A percentile compares a stretch with the other conserved stretches of the same genome.
Conservation (phyloP, 2,113 vertebrate genomes). For the Nestor notabilis region DNA sequence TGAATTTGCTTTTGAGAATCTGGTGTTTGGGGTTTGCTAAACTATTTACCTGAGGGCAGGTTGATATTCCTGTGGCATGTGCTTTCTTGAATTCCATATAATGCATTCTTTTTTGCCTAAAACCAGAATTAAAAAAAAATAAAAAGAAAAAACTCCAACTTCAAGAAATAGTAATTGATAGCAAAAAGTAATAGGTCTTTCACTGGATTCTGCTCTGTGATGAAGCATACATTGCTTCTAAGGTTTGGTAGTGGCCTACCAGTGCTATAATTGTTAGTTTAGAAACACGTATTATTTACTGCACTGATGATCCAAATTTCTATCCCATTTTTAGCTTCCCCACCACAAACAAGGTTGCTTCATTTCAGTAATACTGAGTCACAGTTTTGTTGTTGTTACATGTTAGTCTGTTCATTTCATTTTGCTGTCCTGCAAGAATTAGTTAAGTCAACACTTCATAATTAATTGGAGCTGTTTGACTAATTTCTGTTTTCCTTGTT, state of each 20-base stretch:
- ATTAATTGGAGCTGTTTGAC: neutral
- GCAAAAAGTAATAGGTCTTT: neutral
- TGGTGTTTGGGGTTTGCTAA: slow-evolving; percentile 50
- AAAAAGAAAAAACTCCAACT: neutral
- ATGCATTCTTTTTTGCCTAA: neutral
- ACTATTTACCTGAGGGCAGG: slow-evolving; percentile 59
- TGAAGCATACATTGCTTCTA: neutral
- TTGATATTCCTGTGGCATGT: slow-evolving; percentile 68
- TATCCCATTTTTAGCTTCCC: neutral
- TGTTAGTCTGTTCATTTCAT: neutral
- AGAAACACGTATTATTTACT: neutral
- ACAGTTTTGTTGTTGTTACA: neutral
- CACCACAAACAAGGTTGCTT: neutral
- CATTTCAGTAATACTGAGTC: neutral
- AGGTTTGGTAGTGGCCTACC: neutral
- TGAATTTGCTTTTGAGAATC: slow-evolving; percentile 37
- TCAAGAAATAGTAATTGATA: neutral
- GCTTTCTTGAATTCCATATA: slow-evolving; percentile 60
- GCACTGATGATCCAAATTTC: neutral
- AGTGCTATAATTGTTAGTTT: neutral
- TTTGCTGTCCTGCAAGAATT: neutral
- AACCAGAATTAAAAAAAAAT: neutral
- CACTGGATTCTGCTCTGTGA: neutral
- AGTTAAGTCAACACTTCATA: neutral
- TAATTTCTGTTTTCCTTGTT: slow-evolving; percentile 18